Evolutionary conservation across 2,113 vertebrate species (phyloP), one percentile per base, ranked within the genome.

Genomic region (Prinia subflava): DNA sequence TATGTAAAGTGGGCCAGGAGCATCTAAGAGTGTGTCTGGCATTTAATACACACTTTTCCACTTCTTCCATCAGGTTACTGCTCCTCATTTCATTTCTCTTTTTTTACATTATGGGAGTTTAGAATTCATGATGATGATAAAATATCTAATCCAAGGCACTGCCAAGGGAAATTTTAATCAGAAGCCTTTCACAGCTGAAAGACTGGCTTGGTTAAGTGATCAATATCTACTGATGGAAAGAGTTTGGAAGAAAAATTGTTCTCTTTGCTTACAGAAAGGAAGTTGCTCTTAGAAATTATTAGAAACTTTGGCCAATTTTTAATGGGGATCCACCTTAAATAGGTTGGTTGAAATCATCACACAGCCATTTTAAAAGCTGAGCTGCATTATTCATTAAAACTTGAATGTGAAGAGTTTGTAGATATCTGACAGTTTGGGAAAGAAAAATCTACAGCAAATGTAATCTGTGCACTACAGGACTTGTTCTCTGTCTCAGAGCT

Each of bases 131-230:
- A 82, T 62, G 76, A 81, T 90, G 69, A 96, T 91, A 60, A 92
- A 96, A 87, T n/a, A 60, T 15, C 65, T 57, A 75, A 89, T 49
- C 62, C 82, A 46, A 94, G 65, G 41, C 81, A 50, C 53, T 91
- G 95, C 89, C 94, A 92, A 95, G 70, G 30, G 74, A 94, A 92
- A 76, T 92, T 92, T 95, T 89, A 94, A 95, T 94, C 78, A 89
- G 55, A 95, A 19, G 64, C 68, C 55, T 89, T 87, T 83, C 12
- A 9, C 13, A 86, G 64, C 80, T 75, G 64, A 70, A 88, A 81
- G 69, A 21, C 30, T 85, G 62, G 41, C 81, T 92, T 85, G 68
- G 62, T 76, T 76, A 89, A 95, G 62, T 55, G 91, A 89, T 95
- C 87, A 42, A 69, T 95, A 95, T 83, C 81, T 91, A 57, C 39